These are phyloP conservation scores for Halictus ligatus DNA, from an alignment of 2,888 invertebrate genomes.

Conservation along the genomic window DNA sequence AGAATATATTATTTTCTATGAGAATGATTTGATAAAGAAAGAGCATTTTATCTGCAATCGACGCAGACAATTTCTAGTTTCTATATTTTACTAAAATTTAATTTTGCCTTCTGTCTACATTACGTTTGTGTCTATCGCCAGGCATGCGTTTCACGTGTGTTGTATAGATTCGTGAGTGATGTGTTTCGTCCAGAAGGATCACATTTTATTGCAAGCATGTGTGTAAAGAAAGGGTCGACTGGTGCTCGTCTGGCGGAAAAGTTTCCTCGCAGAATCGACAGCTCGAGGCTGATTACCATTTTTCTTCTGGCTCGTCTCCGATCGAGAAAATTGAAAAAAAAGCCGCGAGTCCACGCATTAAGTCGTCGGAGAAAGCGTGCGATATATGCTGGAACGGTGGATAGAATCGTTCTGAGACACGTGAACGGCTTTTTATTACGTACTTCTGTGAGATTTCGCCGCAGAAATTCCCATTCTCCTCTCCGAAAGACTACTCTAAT, in stretches of 20 bases:
- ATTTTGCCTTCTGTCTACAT: neutral
- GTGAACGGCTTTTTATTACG: constrained; percentile 24
- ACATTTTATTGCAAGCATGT: neutral
- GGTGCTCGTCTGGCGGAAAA: neutral
- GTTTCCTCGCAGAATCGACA: neutral
- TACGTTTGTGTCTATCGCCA: neutral
- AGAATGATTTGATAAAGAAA: too few species aligned
- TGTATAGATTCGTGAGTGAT: too few species aligned
- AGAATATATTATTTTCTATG: too few species aligned
- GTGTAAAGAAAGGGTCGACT: neutral
- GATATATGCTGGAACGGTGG: constrained; percentile 39
- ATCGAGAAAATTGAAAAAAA: constrained; percentile 38
- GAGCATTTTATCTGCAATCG: too few species aligned
- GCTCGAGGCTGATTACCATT: constrained; percentile 11
- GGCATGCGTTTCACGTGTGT: neutral
- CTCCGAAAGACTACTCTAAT: neutral
- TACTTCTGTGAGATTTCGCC: neutral
- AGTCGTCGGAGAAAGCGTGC: constrained; percentile 63
- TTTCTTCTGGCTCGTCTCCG: constrained; percentile 7
- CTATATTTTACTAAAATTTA: too few species aligned
- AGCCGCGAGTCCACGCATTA: constrained; percentile 40
- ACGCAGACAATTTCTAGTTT: too few species aligned
- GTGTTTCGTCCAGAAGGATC: neutral
- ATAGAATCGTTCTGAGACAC: constrained; percentile 51
- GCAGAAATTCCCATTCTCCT: neutral